Evolutionary conservation across 1,140 invertebrate genomes (phyloP), one percentile per base, ranked within the genome.

Genomic region (Bombus polaris): DNA sequence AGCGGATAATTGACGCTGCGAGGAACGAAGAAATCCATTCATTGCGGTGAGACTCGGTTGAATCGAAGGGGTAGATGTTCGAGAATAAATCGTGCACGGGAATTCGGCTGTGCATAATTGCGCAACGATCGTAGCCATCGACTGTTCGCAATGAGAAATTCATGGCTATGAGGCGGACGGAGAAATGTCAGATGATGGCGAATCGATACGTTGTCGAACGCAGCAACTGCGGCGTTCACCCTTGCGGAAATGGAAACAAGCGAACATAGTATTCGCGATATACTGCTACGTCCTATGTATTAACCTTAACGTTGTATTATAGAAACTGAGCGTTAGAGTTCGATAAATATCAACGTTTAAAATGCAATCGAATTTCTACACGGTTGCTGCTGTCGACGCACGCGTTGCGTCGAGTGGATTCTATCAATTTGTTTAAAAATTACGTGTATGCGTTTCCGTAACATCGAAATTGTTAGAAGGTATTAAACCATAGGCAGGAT

Each of bases 191-290:
- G 74, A 42, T 84, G 78, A 84, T 88, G 74, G 81, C 68, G 86
- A 84, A 90, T 90, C 89, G 79, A 90, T 90, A 88, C 59, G 62
- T 81, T 80, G 88, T 88, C 75, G 86, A 89, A 90, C 32, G 70
- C 13, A 47, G 39, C 37, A 35, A 66, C 65, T n/a, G 59, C 28
- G 12, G 28, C 72, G 6, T n/a, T 18, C 15, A 15, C 15, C 35
- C 28, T n/a, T 32, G 25, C 65, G 65, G 71, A 78, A 85, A 85
- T 75, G 82, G 78, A 83, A 82, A 85, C 66, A 74, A 78, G 6
- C 76, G 73, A 35, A 87, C 65, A 85, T 82, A 59, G 76, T 88
- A 78, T 57, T 81, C 42, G 28, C 70, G 37, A 28, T 47, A 28
- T 37, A 47, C 22, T 12, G 22, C 39, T 13, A 4, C 10, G 28